These are phyloP conservation scores for Tipula unca DNA, from an alignment of 2,888 invertebrate species.

Conservation along the genomic window DNA sequence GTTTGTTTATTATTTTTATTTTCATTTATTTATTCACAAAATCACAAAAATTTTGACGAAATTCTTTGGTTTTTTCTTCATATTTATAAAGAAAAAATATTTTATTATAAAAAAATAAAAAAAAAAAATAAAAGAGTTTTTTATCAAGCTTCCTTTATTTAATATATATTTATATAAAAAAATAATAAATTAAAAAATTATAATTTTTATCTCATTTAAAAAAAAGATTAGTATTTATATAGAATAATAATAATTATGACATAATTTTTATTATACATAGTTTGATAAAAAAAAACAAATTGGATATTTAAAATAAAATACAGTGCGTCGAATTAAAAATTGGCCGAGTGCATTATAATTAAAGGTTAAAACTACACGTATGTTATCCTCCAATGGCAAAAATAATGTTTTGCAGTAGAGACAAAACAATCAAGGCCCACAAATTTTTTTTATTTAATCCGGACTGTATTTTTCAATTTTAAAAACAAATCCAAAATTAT, in stretches of 20 bases:
- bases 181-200: not conserved
- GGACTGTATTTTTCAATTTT: not conserved
- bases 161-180: not conserved
- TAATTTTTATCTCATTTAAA: not conserved
- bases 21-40: not conserved
- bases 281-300: not conserved
- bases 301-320: not conserved
- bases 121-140: not conserved
- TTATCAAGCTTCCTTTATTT: not conserved
- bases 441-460: not conserved
- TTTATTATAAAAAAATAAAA: not conserved
- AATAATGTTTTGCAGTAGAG: not conserved
- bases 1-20: not conserved
- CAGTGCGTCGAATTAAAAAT: not conserved
- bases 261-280: not conserved
- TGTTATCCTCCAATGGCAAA: not conserved
- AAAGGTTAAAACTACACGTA: not conserved
- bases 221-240: not conserved
- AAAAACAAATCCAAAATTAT: not conserved
- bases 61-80: not conserved
- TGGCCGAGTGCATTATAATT: not conserved
- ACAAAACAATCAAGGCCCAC: not conserved
- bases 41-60: conserved; percentile 14
- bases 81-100: not conserved
- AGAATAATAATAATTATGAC: conserved; percentile 8